These are phyloP conservation scores for Schizothorax lantsangensis DNA, from an alignment of 2,797 vertebrate genomes.

Conservation along the genomic window DNA sequence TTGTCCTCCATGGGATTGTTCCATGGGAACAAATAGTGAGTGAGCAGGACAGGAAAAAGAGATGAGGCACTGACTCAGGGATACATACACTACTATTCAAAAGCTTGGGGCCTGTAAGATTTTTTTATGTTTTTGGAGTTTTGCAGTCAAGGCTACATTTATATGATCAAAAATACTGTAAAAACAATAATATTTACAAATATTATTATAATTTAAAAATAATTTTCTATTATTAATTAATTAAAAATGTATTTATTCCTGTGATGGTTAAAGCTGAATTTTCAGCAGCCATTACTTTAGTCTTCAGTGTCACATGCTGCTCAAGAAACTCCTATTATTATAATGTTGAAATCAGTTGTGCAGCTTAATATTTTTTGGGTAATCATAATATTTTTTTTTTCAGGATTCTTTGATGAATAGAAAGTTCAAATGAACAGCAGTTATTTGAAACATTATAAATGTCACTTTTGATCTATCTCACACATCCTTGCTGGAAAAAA, in stretches of 20 bases:
- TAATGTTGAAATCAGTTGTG: not conserved
- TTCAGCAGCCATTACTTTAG: constrained; percentile 7
- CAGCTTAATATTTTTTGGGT: not conserved
- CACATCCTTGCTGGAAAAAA: not conserved
- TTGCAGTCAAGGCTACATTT: not conserved
- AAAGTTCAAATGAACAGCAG: not conserved
- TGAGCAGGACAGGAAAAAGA: not conserved
- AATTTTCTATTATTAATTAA: not conserved
- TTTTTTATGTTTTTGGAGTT: not conserved
- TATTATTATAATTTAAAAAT: not conserved
- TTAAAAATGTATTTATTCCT: not conserved
- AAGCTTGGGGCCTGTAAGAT: not conserved
- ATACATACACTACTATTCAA: not conserved
- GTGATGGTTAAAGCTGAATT: not conserved
- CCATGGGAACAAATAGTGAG: not conserved
- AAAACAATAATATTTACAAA: not conserved
- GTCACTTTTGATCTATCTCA: fast-evolving
- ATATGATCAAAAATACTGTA: not conserved
- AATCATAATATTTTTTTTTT: not conserved
- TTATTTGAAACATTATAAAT: not conserved
- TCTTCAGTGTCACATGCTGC: not conserved
- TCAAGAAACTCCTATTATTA: not conserved
- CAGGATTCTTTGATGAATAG: not conserved
- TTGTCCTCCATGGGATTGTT: not conserved
- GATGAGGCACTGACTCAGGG: not conserved